These are phyloP conservation scores for Dioctria rufipes DNA, from an alignment of 2,888 invertebrate species.

Conservation along the genomic window DNA sequence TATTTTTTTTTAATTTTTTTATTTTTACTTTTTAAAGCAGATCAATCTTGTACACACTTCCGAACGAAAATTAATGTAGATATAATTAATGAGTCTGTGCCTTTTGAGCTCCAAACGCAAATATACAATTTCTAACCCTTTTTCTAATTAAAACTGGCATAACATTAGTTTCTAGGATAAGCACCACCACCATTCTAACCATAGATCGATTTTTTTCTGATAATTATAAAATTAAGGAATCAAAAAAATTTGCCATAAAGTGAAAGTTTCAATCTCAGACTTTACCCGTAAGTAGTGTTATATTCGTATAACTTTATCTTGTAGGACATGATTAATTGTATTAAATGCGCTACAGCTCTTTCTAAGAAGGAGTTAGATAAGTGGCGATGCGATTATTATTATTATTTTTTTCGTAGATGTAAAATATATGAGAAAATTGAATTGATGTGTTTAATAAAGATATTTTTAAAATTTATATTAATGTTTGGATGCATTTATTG, in stretches of 20 bases:
- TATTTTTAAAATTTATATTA: constrained; percentile 34
- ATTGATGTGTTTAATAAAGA: constrained; percentile 48
- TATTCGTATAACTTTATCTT: constrained; percentile 1
- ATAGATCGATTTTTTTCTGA: neutral
- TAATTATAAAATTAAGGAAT: constrained; percentile 7
- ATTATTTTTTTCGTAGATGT: constrained; percentile 32
- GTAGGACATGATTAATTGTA: constrained; percentile 37
- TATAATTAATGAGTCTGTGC: neutral
- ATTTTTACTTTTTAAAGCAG: neutral
- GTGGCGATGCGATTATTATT: constrained; percentile 17
- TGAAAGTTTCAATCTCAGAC: constrained; percentile 25
- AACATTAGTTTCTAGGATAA: constrained; percentile 21
- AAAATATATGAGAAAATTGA: constrained; percentile 27
- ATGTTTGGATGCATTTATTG: neutral
- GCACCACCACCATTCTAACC: constrained; percentile 9
- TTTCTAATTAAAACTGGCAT: constrained; percentile 21
- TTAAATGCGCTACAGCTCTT: constrained; percentile 35
- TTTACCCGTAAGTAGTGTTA: constrained; percentile 45
- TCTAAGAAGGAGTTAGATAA: constrained; percentile 39
- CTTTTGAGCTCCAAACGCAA: neutral
- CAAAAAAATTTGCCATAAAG: constrained; percentile 39
- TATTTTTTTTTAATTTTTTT: no score
- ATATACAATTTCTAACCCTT: constrained; percentile 2
- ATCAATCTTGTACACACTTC: neutral
- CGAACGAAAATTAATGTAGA: neutral